Conservation (phyloP, 2,113 vertebrate species). For the Panthera leo region DNA sequence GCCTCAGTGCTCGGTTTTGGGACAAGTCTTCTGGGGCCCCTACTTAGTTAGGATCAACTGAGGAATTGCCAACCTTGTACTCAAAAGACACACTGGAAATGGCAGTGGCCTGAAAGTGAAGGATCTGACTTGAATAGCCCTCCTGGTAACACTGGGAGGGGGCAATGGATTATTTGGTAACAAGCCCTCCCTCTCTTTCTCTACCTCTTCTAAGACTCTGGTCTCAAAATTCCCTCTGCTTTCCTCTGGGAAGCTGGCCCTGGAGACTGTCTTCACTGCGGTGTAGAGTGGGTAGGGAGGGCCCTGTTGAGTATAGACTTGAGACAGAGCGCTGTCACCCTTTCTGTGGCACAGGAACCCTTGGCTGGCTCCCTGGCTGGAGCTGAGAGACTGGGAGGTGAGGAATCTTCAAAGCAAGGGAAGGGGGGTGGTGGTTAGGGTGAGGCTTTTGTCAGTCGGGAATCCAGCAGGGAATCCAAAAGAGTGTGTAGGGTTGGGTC, state of each 20-base stretch:
- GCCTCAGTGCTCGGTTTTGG: background rate
- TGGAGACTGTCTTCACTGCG: background rate
- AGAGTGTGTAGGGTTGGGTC: background rate
- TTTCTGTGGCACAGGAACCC: background rate
- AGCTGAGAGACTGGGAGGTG: background rate
- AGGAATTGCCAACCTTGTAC: background rate
- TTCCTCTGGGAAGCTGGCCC: background rate
- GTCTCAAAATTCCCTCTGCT: background rate
- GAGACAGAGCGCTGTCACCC: background rate
- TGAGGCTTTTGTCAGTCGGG: background rate
- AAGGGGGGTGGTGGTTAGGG: background rate
- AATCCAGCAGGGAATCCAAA: background rate
- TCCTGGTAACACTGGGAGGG: background rate
- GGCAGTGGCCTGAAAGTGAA: background rate
- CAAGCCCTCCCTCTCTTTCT: background rate
- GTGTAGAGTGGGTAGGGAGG: background rate
- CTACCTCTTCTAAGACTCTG: background rate
- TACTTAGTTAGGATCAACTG: background rate
- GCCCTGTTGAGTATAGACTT: background rate
- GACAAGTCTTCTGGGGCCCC: background rate
- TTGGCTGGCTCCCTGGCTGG: background rate
- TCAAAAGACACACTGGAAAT: background rate
- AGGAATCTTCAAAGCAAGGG: background rate
- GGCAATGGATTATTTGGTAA: background rate
- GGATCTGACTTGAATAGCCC: background rate